Percentiles rank a stretch among this genome's conserved stretches.
Evolutionary conservation across 1,140 invertebrate species (phyloP).

Genomic region (Planococcus citri): DNA sequence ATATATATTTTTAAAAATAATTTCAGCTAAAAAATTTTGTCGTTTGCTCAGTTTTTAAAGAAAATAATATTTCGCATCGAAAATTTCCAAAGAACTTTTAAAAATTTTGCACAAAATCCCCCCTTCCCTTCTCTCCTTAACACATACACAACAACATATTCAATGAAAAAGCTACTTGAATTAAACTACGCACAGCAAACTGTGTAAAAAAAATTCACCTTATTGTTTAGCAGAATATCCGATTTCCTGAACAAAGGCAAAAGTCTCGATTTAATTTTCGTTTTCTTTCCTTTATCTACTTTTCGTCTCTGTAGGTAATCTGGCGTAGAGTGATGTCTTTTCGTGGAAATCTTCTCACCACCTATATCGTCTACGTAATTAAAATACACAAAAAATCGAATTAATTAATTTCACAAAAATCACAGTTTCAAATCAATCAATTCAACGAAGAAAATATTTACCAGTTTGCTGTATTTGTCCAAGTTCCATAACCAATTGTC

Average conservation of each 20-base stretch:
- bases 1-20: too few relatives aligned
- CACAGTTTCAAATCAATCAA: background rate
- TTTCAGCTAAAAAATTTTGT: too few relatives aligned
- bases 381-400: constrained; percentile 18
- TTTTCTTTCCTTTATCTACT: constrained; percentile 49
- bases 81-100: too few relatives aligned
- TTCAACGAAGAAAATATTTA: constrained; percentile 30
- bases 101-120: too few relatives aligned
- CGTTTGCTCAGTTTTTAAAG: too few relatives aligned
- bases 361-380: constrained; percentile 32
- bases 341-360: constrained; percentile 43
- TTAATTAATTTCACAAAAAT: constrained; percentile 13
- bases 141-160: too few relatives aligned
- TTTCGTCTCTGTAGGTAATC: constrained; percentile 76
- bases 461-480: constrained; percentile 63
- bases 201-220: background rate
- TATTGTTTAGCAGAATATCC: background rate
- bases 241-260: constrained; percentile 15
- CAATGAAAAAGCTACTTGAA: too few relatives aligned
- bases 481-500: constrained; percentile 81
- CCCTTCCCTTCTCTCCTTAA: too few relatives aligned
- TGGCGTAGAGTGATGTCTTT: constrained; percentile 67
- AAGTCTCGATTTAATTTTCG: background rate
- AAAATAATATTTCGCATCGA: too few relatives aligned
- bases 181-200: too few relatives aligned